Conservation (phyloP, 2,113 vertebrate genomes). For the Gallinago jamesoni region DNA sequence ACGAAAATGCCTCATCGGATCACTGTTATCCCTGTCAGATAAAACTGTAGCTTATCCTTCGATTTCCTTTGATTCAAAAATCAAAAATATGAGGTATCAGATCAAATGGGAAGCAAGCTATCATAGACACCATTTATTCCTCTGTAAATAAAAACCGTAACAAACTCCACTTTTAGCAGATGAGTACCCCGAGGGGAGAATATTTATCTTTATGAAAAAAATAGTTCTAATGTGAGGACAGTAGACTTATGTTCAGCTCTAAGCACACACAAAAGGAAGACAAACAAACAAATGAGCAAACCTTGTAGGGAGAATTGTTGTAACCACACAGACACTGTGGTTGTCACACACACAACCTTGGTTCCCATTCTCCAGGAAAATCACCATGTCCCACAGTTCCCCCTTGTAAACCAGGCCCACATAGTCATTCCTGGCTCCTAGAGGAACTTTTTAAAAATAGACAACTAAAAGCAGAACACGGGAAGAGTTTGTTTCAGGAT, state of each 20-base stretch:
- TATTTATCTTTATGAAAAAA: not conserved
- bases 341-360: not conserved
- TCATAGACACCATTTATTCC: not conserved
- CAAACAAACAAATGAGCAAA: not conserved
- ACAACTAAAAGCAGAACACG: rapidly evolving
- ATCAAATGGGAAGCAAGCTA: not conserved
- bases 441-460: not conserved
- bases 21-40: not conserved
- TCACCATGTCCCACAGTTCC: not conserved
- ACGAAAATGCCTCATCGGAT: not conserved
- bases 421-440: not conserved
- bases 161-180: not conserved
- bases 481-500: not conserved
- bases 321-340: not conserved
- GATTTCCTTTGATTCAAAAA: not conserved
- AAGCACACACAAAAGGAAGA: not conserved
- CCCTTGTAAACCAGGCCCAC: not conserved
- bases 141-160: not conserved
- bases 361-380: not conserved
- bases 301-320: not conserved
- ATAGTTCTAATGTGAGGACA: not conserved
- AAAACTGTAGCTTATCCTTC: not conserved
- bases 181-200: not conserved
- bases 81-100: not conserved
- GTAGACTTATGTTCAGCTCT: not conserved